phyloP scores from a whole-genome alignment of 1,140 invertebrate species.

The Drosophila gunungcola region DNA sequence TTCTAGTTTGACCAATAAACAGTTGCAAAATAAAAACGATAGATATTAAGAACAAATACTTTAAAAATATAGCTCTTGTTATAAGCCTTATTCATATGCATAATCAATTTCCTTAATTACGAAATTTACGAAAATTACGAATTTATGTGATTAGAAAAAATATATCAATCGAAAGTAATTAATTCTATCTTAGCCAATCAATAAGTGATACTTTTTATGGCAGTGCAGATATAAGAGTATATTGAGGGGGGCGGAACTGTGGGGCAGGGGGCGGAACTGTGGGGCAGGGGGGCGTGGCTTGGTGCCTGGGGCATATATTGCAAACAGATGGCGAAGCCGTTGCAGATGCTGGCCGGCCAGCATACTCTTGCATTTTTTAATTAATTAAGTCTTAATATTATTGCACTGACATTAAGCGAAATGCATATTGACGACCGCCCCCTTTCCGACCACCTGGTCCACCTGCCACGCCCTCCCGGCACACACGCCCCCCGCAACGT shows the following conservation, averaged over 20 bases:
- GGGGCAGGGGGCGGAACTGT: background rate
- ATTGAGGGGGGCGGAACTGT: background rate
- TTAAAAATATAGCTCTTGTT: too few species aligned
- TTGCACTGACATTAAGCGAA: constrained; percentile 76
- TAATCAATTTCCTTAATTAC: too few species aligned
- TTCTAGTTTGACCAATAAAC: too few species aligned
- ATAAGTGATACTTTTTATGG: background rate
- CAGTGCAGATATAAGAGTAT: constrained; percentile 1
- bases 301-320: constrained; percentile 45
- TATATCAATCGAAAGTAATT: too few species aligned
- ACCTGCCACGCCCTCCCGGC: constrained; percentile 19
- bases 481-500: constrained; percentile 1
- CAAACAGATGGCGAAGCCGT: constrained; percentile 51
- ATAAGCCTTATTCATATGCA: too few species aligned
- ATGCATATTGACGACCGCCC: constrained; percentile 62
- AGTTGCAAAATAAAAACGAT: too few species aligned
- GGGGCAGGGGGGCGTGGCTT: constrained; percentile 18
- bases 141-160: too few species aligned
- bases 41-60: too few species aligned
- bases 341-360: constrained; percentile 18
- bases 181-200: background rate
- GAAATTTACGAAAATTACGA: too few species aligned
- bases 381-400: constrained; percentile 83
- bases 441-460: background rate
- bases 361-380: constrained; percentile 63